Base-by-base conservation (phyloP, 2,113 vertebrate genomes). In the Coturnix japonica region DNA sequence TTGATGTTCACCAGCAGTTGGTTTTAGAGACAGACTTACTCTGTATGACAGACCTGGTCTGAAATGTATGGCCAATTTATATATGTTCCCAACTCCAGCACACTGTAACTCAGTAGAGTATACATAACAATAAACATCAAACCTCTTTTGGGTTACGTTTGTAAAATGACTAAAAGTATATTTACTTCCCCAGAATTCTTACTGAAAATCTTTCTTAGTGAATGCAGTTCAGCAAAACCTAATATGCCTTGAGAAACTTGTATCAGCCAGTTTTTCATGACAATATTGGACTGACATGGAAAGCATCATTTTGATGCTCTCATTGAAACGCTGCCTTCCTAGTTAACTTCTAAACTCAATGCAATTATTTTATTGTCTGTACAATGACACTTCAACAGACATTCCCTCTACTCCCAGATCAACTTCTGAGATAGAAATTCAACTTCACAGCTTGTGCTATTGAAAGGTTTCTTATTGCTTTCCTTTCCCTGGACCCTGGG, bases 401-500 rank as follows among this genome's bases (percentile, higher is more conserved):
- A 65, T 33, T 79, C 19, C 56, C 49, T 59, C 17, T 57, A 25
- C 1, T 17, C 15, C 23, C 33, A 61, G 19, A 41, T 84, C 49
- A 84, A 37, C 49, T 82, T 23, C 9, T 2, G 6, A 83, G 39
- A 91, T 63, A 74, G 19, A 90, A 93, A 94, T 31, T 49, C 7
- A 10, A 21, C 81, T 77, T 93, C 88, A 43, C 22, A 70, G 33
- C 61, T 71, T 61, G 20, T 81, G n/a, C 53, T 74, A 4, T 30
- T 61, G 79, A 79, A 91, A 81, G n/a, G 15, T 81, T 70, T 92
- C 26, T 64, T 89, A 64, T 25, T 88, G 11, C 59, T 84, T 84
- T 86, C 39, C 20, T 84, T 69, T 43, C 53, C 61, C 69, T 51
- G 86, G 61, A 47, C 9, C 30, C 41, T 47, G 43, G 19, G 17